Evolutionary conservation across 2,888 invertebrate species (phyloP), one percentile per base, ranked within the genome.

Genomic region (Cosmia trapezina): DNA sequence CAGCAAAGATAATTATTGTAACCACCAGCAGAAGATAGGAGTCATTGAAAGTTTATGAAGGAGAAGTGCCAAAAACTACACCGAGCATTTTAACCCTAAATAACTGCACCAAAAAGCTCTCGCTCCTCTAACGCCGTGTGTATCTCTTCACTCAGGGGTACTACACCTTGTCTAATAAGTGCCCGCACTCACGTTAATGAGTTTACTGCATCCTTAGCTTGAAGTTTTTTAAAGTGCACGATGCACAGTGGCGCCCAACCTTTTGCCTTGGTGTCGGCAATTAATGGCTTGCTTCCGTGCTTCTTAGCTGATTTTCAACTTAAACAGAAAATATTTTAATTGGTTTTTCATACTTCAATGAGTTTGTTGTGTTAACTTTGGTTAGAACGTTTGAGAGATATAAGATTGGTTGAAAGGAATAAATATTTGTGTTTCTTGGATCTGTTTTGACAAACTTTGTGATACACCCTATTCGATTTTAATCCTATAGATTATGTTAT

Each of bases 141-240:
- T 86, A 86, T 73, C 80, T 61, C 78, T 78, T 85, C 80, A 82
- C 73, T 78, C 82, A 82, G 85, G 82, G 85, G 80, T 78, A 87
- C 86, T 87, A 84, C 89, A 89, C 89, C 89, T 89, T 87, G 89
- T 86, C 91, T 94, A 93, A 94, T 94, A 94, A 95, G 92, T 91
- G 87, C 87, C 87, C 90, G 91, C 93, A 93, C 94, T 94, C 92
- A 88, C 89, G 91, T 91, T 94, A 95, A 95, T 94, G 93, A 95
- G 94, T 94, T 94, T 93, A 93, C 92, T 92, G 92, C 94, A 92
- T 94, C 91, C 89, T 90, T 88, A 79, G 87, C 80, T 83, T 86
- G 78, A 91, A 94, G 90, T 94, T 95, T 94, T 92, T 92, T 93
- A 94, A 94, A 94, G 92, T 92, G 91, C 90, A 91, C 87, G 89